phyloP scores from a whole-genome alignment of 1,140 invertebrate species.

The Asobara japonica region DNA sequence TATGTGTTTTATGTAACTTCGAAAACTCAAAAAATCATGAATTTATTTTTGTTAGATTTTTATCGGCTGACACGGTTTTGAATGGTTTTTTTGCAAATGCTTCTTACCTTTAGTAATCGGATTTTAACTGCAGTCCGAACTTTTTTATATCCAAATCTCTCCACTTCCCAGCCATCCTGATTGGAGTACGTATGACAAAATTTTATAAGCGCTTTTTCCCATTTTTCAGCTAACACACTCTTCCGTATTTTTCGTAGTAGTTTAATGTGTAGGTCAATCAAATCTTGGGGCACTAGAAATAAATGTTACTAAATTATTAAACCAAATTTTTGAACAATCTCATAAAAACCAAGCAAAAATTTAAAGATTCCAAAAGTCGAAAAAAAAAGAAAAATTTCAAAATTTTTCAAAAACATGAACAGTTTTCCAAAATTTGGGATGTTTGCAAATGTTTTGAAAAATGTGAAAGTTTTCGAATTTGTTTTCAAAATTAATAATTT shows the following conservation, averaged over 20 bases:
- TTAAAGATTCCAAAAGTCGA: too few species aligned
- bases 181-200: constrained; percentile 90
- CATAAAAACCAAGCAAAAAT: too few species aligned
- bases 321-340: too few species aligned
- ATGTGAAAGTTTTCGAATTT: too few species aligned
- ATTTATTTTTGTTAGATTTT: too few species aligned
- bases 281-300: constrained; percentile 78
- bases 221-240: constrained; percentile 85
- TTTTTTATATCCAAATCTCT: constrained; percentile 95
- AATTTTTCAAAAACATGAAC: too few species aligned
- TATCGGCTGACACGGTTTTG: too few species aligned
- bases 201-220: constrained; percentile 90
- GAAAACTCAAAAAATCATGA: too few species aligned
- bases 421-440: too few species aligned
- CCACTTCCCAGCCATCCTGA: constrained; percentile 96
- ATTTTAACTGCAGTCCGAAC: constrained; percentile 88
- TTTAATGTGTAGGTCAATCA: constrained; percentile 89
- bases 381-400: too few species aligned
- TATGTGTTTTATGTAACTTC: constrained; percentile 5
- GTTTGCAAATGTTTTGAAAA: too few species aligned
- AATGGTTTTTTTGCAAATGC: background rate
- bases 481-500: too few species aligned
- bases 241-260: constrained; percentile 88
- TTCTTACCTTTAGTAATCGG: constrained; percentile 81
- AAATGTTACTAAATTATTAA: background rate